phyloP scores from a whole-genome alignment of 2,113 vertebrate species.

The Corapipo altera region DNA sequence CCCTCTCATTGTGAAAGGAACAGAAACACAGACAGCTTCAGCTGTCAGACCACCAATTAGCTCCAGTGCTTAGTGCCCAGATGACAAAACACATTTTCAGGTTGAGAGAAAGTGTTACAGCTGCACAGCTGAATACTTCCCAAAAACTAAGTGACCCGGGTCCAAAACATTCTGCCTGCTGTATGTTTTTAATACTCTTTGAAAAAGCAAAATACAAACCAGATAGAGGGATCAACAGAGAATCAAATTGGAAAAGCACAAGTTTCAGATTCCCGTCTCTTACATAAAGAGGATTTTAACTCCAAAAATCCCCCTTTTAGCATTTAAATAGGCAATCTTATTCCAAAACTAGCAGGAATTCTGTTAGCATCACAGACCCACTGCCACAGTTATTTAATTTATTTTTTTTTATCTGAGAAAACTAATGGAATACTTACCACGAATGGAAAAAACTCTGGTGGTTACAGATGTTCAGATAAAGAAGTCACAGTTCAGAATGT shows the following conservation, averaged over 20 bases:
- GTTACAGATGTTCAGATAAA: background rate
- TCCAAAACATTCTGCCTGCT: background rate
- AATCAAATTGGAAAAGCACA: slow-evolving; percentile 14
- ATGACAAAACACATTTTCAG: slow-evolving; percentile 39
- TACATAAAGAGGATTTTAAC: slow-evolving; percentile 16
- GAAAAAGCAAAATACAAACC: background rate
- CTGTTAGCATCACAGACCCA: background rate
- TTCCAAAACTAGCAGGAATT: background rate
- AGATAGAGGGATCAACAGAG: background rate
- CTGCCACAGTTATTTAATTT: background rate
- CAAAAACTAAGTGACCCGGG: slow-evolving; percentile 25
- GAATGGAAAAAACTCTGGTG: background rate
- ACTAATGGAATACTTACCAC: slow-evolving; percentile 23
- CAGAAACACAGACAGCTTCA: background rate
- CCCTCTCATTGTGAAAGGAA: background rate
- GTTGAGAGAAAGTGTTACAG: slow-evolving; percentile 51
- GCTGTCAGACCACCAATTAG: background rate
- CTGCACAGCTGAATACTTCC: slow-evolving; percentile 29
- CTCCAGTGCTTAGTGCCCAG: slow-evolving; percentile 37
- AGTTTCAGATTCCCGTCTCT: background rate
- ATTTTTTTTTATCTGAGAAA: background rate
- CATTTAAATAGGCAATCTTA: slow-evolving; percentile 47
- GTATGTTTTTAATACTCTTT: background rate
- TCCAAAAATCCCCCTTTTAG: background rate
- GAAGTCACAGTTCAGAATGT: background rate